Evolutionary conservation across 1,140 invertebrate genomes (phyloP), one percentile per base, ranked within the genome.

Genomic region (Oppia nitens): DNA sequence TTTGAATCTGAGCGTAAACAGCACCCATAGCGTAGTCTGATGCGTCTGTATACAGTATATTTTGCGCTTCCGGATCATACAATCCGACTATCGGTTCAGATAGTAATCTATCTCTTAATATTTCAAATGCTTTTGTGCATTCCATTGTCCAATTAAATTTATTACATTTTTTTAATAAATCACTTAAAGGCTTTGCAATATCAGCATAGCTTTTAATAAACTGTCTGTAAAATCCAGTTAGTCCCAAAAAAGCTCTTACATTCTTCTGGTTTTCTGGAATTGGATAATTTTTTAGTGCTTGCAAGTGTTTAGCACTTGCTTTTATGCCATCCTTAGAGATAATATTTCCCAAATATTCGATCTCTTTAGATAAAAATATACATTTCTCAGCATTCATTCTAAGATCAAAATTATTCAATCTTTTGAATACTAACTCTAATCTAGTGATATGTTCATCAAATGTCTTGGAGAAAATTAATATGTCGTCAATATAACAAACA

Each of bases 11-110:
- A 0, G 68, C 47, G 4, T 73, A 32, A 6, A 72, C 62, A 9
- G 67, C 67, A 11, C 68, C 70, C 48, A 67, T 63, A 1, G 67
- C 70, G 6, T 58, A 55, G 1, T 64, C 62, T 20, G 62, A 64
- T 0, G 68, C 69, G 56, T 72, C 71, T 9, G 52, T 59, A 20
- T 40, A 40, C n/a, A 59, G 25, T 53, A 45, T 25, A 6, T 23
- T 24, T 11, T 27, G 9, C 24, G n/a, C 24, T 25, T 59, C 32
- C 14, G 24, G 20, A 2, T 23, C 27, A 21, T 24, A 56, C 53
- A 14, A 26, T 1, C 28, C 20, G 4, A 59, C 1, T 12, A 59
- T 28, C 6, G 57, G 55, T 23, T 6, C 3, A 14, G 45, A 47
- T 3, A 9, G 11, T 11, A 56, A 14, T 3, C 40, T 17, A 3